A percentile compares a stretch with the other conserved stretches of the same genome.
Evolutionary conservation across 2,888 invertebrate genomes (phyloP).

Genomic region (Zele albiditarsus): DNA sequence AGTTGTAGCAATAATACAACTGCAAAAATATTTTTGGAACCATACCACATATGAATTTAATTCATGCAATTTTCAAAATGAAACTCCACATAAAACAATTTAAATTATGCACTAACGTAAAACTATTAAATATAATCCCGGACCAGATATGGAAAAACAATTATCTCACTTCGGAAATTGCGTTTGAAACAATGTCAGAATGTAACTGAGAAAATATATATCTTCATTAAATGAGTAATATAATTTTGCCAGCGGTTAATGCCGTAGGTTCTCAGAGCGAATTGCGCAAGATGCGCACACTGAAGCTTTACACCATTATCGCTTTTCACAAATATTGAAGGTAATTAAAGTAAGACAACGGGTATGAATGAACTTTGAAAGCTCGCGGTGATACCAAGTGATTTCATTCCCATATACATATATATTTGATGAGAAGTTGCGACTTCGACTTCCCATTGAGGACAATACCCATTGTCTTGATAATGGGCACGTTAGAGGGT

Average conservation of each 20-base stretch:
- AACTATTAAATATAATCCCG: background rate
- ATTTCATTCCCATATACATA: constrained; percentile 9
- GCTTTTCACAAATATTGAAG: constrained; percentile 33
- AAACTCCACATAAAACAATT: background rate
- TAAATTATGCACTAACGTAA: background rate
- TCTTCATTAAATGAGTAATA: background rate
- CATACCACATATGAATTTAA: background rate
- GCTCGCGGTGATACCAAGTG: constrained; percentile 42
- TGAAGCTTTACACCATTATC: background rate
- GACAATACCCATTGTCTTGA: constrained; percentile 54
- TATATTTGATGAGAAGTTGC: constrained; percentile 4
- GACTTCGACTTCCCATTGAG: constrained; percentile 37
- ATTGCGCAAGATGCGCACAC: constrained; percentile 26
- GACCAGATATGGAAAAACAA: background rate
- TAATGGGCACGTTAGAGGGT: constrained; percentile 52
- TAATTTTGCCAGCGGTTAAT: background rate
- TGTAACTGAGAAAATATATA: background rate
- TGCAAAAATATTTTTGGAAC: too few relatives aligned
- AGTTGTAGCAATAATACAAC: too few relatives aligned
- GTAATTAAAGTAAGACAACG: constrained; percentile 55
- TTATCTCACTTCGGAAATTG: background rate
- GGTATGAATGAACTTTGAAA: constrained; percentile 41
- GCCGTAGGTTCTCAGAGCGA: background rate
- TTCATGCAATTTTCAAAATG: background rate
- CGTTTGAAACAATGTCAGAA: background rate